Conservation (phyloP, 1,140 invertebrate species). For the Heliconius hermathena region DNA sequence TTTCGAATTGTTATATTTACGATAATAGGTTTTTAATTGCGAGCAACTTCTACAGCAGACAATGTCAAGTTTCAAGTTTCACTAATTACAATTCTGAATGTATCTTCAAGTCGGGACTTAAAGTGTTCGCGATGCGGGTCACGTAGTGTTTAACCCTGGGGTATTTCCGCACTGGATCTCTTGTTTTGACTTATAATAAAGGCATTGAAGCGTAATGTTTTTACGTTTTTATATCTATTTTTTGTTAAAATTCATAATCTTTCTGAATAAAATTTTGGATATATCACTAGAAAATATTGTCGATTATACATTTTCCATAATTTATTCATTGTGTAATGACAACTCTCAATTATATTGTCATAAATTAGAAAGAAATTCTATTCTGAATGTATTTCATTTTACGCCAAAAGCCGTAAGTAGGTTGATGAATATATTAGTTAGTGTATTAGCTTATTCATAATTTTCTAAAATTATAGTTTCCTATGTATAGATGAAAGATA, state of each 20-base stretch:
- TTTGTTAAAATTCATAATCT: not conserved
- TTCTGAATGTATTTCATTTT: too few species aligned
- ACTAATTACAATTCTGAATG: constrained; percentile 46
- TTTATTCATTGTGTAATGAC: not conserved
- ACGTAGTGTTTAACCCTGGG: constrained; percentile 46
- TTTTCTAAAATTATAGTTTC: not conserved
- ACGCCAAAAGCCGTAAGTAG: too few species aligned
- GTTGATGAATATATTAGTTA: not conserved
- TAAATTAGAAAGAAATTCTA: too few species aligned
- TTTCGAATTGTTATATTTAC: constrained; percentile 12
- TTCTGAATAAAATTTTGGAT: not conserved
- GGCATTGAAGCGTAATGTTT: constrained; percentile 2
- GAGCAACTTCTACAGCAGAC: constrained; percentile 21
- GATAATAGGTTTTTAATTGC: constrained; percentile 21
- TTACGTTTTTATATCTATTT: not conserved
- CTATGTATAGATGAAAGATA: not conserved
- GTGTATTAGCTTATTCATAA: not conserved
- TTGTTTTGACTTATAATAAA: constrained; percentile 38
- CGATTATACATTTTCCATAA: not conserved
- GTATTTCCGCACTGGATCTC: constrained; percentile 44
- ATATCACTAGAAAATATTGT: not conserved
- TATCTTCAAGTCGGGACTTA: constrained; percentile 42
- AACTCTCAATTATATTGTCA: too few species aligned
- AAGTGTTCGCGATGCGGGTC: constrained; percentile 40
- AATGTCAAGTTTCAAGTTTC: constrained; percentile 39